phyloP scores from a whole-genome alignment of 2,797 vertebrate genomes.

The Eospalax fontanierii region DNA sequence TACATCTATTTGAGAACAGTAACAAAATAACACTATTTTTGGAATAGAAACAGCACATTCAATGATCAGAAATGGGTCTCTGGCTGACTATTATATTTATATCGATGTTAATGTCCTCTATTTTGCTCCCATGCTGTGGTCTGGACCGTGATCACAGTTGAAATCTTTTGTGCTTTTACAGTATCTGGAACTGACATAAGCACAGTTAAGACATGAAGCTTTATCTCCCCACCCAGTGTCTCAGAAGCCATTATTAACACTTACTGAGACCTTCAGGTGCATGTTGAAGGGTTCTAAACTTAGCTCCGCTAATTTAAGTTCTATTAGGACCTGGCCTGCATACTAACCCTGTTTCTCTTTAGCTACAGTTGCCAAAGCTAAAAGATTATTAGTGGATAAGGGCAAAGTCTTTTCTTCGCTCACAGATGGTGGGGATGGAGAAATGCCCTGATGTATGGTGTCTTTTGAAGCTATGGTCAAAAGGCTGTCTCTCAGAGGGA shows the following conservation, averaged over 20 bases:
- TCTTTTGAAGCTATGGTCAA: constrained; percentile 54
- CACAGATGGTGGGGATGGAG: constrained; percentile 36
- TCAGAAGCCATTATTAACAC: constrained; percentile 75
- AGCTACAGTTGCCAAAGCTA: constrained; percentile 26
- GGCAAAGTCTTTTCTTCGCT: constrained; percentile 19
- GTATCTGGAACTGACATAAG: constrained; percentile 39
- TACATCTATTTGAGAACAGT: constrained; percentile 44
- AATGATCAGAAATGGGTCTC: constrained; percentile 5
- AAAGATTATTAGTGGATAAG: constrained; percentile 40
- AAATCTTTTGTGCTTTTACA: constrained; percentile 34
- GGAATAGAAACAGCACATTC: constrained; percentile 22
- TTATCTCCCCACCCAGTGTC: constrained; percentile 64
- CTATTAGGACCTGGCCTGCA: constrained; percentile 26
- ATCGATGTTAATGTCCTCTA: neutral
- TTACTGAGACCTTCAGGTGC: constrained; percentile 70
- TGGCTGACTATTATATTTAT: constrained; percentile 68
- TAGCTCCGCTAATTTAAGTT: constrained; percentile 77
- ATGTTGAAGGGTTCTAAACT: constrained; percentile 84
- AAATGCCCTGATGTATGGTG: constrained; percentile 43
- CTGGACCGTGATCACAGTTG: constrained; percentile 40
- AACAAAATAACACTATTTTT: constrained; percentile 24
- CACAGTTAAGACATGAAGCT: constrained; percentile 69
- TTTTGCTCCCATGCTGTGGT: constrained; percentile 48
- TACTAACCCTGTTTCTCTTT: constrained; percentile 63
- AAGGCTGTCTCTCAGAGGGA: constrained; percentile 50